phyloP scores from a whole-genome alignment of 2,888 invertebrate species.

The Lasius fuliginosus region DNA sequence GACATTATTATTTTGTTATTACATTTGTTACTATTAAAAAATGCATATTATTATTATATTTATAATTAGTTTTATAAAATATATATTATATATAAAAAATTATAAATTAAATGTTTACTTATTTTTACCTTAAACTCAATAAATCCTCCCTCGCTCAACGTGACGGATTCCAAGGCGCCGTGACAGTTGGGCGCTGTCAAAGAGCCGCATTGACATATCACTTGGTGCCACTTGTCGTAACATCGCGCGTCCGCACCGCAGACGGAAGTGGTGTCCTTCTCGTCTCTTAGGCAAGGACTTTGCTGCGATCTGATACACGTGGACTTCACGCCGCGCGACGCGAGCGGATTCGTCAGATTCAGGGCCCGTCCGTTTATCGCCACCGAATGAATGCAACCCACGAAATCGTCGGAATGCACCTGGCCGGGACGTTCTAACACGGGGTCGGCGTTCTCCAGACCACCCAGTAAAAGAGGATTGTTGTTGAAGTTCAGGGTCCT shows the following conservation, averaged over 20 bases:
- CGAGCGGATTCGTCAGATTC: slow-evolving; percentile 93
- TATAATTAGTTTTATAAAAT: not conserved
- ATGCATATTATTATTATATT: not conserved
- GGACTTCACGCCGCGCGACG: slow-evolving; percentile 91
- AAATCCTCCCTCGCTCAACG: slow-evolving; percentile 92
- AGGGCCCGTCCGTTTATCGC: slow-evolving; percentile 94
- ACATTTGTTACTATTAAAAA: not conserved
- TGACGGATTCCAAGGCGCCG: slow-evolving; percentile 92
- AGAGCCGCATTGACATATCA: slow-evolving; percentile 91
- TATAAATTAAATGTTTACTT: not conserved
- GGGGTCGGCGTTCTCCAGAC: slow-evolving; percentile 94
- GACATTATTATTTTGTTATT: not conserved
- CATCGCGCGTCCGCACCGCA: slow-evolving; percentile 91
- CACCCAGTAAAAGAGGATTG: slow-evolving; percentile 94
- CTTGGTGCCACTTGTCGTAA: slow-evolving; percentile 94
- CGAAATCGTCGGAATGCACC: slow-evolving; percentile 96
- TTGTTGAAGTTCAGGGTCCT: slow-evolving; percentile 97
- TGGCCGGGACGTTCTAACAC: slow-evolving; percentile 96
- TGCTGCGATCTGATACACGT: slow-evolving; percentile 92
- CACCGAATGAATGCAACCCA: slow-evolving; percentile 97
- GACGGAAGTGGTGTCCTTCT: slow-evolving; percentile 84
- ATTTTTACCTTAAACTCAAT: slow-evolving; percentile 89
- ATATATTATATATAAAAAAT: not conserved
- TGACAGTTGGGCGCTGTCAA: slow-evolving; percentile 93
- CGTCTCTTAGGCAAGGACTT: slow-evolving; percentile 88